These are phyloP conservation scores for Stomatorhinus walkeri DNA, from an alignment of 2,797 vertebrate genomes.

Conservation along the genomic window DNA sequence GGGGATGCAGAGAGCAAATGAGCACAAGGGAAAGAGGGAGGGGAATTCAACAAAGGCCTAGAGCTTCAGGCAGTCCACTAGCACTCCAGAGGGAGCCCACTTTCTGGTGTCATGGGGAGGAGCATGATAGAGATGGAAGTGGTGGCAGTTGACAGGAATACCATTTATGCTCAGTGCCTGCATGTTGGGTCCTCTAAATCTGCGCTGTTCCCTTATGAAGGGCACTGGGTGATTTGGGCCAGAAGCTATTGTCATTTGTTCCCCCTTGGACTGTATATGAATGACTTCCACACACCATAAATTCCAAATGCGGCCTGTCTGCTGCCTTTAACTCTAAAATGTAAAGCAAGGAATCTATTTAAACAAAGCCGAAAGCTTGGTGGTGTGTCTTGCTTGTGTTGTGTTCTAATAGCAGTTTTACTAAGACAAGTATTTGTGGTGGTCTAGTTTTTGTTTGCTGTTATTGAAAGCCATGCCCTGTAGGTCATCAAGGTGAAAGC, in stretches of 20 bases:
- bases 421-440: neutral
- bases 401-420: neutral
- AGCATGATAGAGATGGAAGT: conserved; percentile 1
- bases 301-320: neutral
- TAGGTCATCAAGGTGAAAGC: neutral
- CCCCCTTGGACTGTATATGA: neutral
- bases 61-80: neutral
- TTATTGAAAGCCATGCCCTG: neutral
- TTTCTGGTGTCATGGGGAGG: neutral
- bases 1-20: neutral
- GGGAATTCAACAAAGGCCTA: neutral
- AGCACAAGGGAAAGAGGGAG: neutral
- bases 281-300: neutral
- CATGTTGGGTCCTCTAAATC: neutral
- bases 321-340: neutral
- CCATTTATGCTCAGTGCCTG: neutral
- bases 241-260: neutral
- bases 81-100: neutral
- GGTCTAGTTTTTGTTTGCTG: neutral
- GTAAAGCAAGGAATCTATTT: neutral
- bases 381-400: neutral
- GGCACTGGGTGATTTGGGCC: neutral
- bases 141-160: neutral
- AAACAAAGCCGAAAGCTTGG: neutral
- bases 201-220: neutral